Evolutionary conservation across 2,113 vertebrate genomes (phyloP).

Genomic region (Paramormyrops kingsleyae): DNA sequence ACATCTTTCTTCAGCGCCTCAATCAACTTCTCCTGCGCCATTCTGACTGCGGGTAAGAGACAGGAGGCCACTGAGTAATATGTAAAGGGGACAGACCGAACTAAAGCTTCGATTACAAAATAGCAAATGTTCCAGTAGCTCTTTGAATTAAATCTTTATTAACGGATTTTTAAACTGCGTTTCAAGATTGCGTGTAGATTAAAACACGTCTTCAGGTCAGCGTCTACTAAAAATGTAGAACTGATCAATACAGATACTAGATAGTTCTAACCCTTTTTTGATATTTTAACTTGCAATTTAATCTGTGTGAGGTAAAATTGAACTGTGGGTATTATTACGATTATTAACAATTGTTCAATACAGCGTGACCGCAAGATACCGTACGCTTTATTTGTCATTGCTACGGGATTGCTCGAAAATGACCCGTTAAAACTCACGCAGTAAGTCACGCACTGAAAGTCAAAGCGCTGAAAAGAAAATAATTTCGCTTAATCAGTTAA

Average conservation of each 20-base stretch:
- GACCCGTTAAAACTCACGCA: background rate
- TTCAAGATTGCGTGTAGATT: background rate
- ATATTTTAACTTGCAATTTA: background rate
- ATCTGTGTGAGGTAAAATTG: background rate
- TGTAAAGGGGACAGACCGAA: background rate
- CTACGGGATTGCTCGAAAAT: background rate
- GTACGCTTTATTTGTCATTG: background rate
- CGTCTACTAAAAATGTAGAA: background rate
- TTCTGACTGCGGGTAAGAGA: constrained; percentile 25
- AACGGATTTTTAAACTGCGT: background rate
- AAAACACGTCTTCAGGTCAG: background rate
- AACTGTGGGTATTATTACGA: background rate
- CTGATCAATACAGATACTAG: background rate
- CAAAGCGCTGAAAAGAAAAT: background rate
- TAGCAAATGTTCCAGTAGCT: background rate
- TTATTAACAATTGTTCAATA: background rate
- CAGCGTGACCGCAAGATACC: background rate
- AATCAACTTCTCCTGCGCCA: constrained; percentile 59
- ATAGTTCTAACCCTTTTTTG: background rate
- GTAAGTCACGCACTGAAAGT: background rate
- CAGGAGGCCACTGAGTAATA: background rate
- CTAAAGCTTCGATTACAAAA: background rate
- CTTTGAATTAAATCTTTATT: background rate
- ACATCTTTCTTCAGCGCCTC: constrained; percentile 74
- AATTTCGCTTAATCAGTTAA: background rate